phyloP scores from a whole-genome alignment of 2,113 vertebrate genomes.

The Typhlomys cinereus region DNA sequence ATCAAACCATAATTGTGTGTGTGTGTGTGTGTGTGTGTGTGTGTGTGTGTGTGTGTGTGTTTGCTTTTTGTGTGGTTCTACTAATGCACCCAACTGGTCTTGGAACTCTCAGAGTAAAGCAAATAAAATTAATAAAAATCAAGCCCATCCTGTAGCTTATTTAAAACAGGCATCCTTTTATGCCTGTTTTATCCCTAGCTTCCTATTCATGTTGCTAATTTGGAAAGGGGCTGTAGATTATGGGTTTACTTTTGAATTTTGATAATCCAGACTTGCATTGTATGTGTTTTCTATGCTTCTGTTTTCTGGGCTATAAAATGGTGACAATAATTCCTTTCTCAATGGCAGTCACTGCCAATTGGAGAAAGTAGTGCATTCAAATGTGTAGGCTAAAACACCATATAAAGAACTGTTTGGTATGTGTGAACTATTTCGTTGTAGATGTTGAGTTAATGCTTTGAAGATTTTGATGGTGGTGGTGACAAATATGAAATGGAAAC shows the following conservation, averaged over 20 bases:
- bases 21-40: conserved; percentile 35
- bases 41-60: conserved; percentile 37
- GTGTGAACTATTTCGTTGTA: neutral
- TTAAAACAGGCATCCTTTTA: neutral
- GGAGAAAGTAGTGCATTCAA: neutral
- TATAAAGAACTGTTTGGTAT: neutral
- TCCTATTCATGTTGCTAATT: conserved; percentile 5
- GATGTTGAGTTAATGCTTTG: neutral
- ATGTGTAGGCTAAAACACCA: neutral
- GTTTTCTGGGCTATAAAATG: neutral
- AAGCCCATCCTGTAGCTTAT: neutral
- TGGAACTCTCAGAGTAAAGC: conserved; percentile 63
- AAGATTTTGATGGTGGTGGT: neutral
- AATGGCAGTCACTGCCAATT: neutral
- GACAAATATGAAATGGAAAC: neutral
- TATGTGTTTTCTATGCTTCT: neutral
- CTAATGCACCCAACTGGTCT: conserved; percentile 56
- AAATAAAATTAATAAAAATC: neutral
- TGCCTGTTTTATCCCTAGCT: neutral
- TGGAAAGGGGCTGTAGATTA: neutral
- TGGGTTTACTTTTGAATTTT: neutral
- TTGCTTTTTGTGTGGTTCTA: conserved; percentile 42
- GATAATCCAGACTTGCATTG: neutral
- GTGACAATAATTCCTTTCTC: neutral
- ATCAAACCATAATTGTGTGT: conserved; percentile 60